Conservation (phyloP, 2,113 vertebrate species). For the Sorex araneus region DNA sequence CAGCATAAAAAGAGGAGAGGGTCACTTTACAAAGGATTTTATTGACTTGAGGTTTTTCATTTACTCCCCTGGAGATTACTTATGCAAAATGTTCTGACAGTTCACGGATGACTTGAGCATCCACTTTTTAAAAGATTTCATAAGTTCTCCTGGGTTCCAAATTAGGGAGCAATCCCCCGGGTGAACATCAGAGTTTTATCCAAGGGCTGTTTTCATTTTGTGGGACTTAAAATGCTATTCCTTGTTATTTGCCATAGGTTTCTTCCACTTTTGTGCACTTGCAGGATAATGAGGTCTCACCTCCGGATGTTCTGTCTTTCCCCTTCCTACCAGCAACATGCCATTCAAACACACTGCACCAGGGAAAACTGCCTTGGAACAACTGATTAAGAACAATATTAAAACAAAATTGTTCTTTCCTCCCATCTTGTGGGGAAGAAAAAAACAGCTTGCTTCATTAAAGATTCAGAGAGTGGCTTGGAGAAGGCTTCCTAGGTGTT, state of each 20-base stretch:
- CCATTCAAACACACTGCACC: background rate
- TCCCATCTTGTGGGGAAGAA: slow-evolving; percentile 40
- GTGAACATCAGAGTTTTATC: background rate
- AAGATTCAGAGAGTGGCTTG: slow-evolving; percentile 61
- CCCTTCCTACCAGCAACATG: background rate
- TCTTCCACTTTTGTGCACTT: background rate
- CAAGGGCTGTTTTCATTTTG: slow-evolving; percentile 35
- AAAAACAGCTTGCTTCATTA: slow-evolving; percentile 77
- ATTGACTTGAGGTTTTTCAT: slow-evolving; percentile 54
- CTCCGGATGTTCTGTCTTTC: background rate
- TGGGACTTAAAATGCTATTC: slow-evolving; percentile 1
- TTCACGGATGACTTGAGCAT: background rate
- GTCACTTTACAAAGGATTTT: slow-evolving; percentile 43
- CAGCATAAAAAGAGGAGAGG: slow-evolving; percentile 36
- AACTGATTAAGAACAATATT: slow-evolving; percentile 50
- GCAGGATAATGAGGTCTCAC: slow-evolving; percentile 17
- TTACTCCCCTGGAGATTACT: slow-evolving; percentile 57
- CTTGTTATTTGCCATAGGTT: background rate
- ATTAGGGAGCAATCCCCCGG: background rate
- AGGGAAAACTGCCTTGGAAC: slow-evolving; percentile 17
- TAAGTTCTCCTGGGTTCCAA: background rate
- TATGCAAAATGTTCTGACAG: slow-evolving; percentile 6
- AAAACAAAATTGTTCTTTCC: slow-evolving; percentile 38
- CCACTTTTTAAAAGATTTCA: slow-evolving; percentile 53
- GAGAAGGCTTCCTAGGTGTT: slow-evolving; percentile 61